Evolutionary conservation across 1,140 invertebrate species (phyloP).

Genomic region (Aethina tumida): DNA sequence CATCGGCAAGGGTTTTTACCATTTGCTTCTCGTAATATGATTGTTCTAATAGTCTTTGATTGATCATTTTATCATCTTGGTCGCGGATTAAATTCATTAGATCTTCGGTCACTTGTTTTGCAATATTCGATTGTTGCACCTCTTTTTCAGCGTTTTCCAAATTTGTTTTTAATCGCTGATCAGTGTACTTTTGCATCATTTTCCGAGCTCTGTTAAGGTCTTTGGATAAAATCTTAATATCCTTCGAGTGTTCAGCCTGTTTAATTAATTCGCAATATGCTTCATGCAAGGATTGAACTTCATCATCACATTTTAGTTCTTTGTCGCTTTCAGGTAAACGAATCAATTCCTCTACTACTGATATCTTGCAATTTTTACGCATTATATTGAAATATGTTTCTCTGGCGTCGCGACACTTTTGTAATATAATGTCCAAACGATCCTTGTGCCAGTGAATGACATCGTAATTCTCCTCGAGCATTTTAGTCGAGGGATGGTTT

Average conservation of each 20-base stretch:
- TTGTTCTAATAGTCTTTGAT: slow-evolving; percentile 44
- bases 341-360: too few relatives aligned
- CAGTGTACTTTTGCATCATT: slow-evolving; percentile 1
- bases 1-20: slow-evolving; percentile 46
- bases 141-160: slow-evolving; percentile 20
- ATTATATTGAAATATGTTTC: slow-evolving; percentile 25
- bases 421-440: slow-evolving; percentile 33
- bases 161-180: slow-evolving; percentile 14
- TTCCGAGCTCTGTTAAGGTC: slow-evolving; percentile 4
- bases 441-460: slow-evolving; percentile 45
- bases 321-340: too few relatives aligned
- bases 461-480: slow-evolving; percentile 31
- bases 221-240: not conserved
- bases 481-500: slow-evolving; percentile 26
- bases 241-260: slow-evolving; percentile 9
- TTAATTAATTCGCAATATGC: slow-evolving; percentile 13
- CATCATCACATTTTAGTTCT: not conserved
- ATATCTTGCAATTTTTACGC: too few relatives aligned
- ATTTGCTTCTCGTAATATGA: slow-evolving; percentile 54
- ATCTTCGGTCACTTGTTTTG: slow-evolving; percentile 27
- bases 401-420: slow-evolving; percentile 19
- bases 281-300: not conserved
- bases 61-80: slow-evolving; percentile 39
- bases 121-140: slow-evolving; percentile 19
- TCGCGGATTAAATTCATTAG: slow-evolving; percentile 35